Conservation (phyloP, 2,113 vertebrate species). For the Rhinichthys klamathensis region DNA sequence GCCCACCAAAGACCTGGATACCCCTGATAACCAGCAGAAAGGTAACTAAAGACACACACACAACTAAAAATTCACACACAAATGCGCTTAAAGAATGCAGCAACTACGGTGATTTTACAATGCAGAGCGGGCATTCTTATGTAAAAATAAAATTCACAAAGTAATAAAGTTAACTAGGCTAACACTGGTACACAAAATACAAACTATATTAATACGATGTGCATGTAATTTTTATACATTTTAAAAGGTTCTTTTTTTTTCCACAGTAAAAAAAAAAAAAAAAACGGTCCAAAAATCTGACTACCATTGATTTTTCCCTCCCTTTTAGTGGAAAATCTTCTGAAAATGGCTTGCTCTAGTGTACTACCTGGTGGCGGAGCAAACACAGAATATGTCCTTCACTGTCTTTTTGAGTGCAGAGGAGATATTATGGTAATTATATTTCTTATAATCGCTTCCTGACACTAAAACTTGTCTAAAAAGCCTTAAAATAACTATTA, state of each 20-base stretch:
- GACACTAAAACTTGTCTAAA: neutral
- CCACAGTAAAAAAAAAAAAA: neutral
- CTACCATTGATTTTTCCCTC: conserved; percentile 54
- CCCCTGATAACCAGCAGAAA: conserved; percentile 79
- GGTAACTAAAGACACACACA: conserved; percentile 68
- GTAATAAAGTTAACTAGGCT: neutral
- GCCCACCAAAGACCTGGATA: conserved; percentile 81
- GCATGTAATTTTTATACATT: neutral
- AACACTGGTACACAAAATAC: neutral
- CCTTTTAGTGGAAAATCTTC: conserved; percentile 82
- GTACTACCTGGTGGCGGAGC: conserved; percentile 87
- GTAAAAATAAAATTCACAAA: neutral
- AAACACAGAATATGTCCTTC: conserved; percentile 86
- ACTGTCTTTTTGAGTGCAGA: conserved; percentile 86
- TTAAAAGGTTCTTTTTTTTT: neutral
- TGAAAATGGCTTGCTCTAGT: conserved; percentile 88
- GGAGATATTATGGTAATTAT: conserved; percentile 84
- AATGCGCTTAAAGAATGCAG: neutral
- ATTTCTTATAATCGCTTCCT: neutral
- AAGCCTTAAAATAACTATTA: neutral
- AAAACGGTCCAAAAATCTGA: neutral
- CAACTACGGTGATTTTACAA: neutral
- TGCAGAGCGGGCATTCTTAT: neutral
- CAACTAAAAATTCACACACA: neutral
- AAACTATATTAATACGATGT: neutral